Base-by-base conservation (phyloP, 2,888 invertebrate genomes). In the Drosophila ochracea region DNA sequence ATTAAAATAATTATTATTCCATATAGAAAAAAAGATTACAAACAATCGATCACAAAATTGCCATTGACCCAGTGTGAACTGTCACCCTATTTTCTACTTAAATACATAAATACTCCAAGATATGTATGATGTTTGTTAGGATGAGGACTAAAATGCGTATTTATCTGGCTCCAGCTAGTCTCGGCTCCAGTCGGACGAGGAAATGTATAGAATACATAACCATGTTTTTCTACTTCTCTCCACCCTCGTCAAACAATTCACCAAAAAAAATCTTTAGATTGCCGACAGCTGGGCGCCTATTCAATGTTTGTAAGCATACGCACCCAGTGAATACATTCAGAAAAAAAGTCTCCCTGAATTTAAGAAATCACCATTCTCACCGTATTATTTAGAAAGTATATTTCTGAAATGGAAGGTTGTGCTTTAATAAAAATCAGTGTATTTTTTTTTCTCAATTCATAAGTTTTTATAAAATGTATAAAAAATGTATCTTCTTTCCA, bases 211-310 rank as follows among this genome's bases (percentile, higher is more conserved):
- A n/a, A 57, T 28, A 28, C 28, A 28, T n/a, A 55, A 28, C 28
- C n/a, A 28, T 57, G 39, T n/a, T 57, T 28, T n/a, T n/a, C 13
- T 39, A 4, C n/a, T 13, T 13, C 7, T 9, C 2, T n/a, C 28
- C 19, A 39, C 4, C 28, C 11, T 28, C 4, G 6, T 13, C 21
- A 39, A 13, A 28, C 28, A 39, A 37, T 28, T 55, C 37, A 55
- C 55, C 28, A 7, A 54, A 25, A 35, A 21, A 33, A n/a, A 10
- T 35, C 19, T 54, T 54, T 6, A 33, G 11, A 2, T 37, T 1
- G 37, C 28, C 37, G 39, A n/a, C 28, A 28, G 39, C 28, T 28
- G 55, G 55, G 37, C 37, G 55, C 37, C 55, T 28, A 19, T 55
- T 39, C 55, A 55, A 39, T n/a, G 13, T 28, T 11, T 28, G n/a